A percentile compares a stretch with the other conserved stretches of the same genome.
Evolutionary conservation across 2,113 vertebrate genomes (phyloP).

Genomic region (Columba livia): DNA sequence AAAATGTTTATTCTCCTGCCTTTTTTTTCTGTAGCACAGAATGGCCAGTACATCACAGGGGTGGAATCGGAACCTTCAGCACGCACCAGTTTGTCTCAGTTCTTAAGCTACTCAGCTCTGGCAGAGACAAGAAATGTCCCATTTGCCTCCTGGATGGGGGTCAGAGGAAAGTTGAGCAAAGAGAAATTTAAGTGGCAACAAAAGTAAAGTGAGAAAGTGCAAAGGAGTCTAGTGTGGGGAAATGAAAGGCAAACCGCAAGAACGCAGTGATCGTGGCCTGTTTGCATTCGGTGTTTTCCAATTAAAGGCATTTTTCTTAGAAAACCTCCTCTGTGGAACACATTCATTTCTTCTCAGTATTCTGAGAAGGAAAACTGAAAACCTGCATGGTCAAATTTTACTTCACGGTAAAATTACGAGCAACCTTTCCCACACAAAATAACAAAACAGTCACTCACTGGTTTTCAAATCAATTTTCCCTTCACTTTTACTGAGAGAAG

Average conservation of each 20-base stretch:
- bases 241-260: not conserved
- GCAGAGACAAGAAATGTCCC: no score
- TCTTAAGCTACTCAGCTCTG: no score
- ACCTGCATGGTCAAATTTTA: not conserved
- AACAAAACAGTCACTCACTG: not conserved
- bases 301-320: conserved; percentile 7
- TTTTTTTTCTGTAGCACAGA: no score
- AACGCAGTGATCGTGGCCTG: not conserved
- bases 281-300: not conserved
- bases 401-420: not conserved
- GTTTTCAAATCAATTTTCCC: not conserved
- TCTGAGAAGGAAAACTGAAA: not conserved
- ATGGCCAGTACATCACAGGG: no score
- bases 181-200: no score
- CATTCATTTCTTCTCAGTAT: not conserved
- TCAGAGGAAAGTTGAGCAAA: no score
- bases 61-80: no score
- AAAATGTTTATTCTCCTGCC: no score
- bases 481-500: not conserved
- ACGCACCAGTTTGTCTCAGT: no score
- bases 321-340: not conserved
- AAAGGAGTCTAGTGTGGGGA: no score
- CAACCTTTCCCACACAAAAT: not conserved
- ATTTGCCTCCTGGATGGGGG: no score
- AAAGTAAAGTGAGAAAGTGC: no score